phyloP scores from a whole-genome alignment of 2,797 vertebrate species.

The Leptatherina wallacei region DNA sequence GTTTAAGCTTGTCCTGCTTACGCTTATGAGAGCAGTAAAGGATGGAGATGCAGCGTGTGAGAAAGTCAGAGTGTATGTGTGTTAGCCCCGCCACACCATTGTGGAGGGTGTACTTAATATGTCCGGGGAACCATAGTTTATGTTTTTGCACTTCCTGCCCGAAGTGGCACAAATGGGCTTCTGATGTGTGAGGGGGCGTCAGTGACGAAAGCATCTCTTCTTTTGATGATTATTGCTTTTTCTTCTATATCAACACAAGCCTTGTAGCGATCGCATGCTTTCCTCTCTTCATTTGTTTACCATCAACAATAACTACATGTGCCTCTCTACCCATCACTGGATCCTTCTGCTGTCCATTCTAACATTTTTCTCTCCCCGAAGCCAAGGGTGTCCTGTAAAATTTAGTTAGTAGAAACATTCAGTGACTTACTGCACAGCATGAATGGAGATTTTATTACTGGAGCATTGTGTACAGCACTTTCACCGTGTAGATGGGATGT shows the following conservation, averaged over 20 bases:
- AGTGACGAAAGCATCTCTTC: conserved; percentile 56
- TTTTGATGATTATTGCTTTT: conserved; percentile 58
- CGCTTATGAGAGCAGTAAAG: conserved; percentile 10
- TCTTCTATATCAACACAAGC: conserved; percentile 35
- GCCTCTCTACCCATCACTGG: conserved; percentile 10
- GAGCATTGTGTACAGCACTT: conserved; percentile 22
- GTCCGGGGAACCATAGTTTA: conserved; percentile 49
- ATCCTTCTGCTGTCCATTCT: background rate
- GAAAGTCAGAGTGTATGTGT: conserved; percentile 18
- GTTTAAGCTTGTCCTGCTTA: conserved; percentile 5
- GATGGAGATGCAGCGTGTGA: background rate
- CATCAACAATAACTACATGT: conserved; percentile 28
- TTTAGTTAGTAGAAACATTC: conserved; percentile 30
- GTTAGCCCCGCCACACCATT: conserved; percentile 8
- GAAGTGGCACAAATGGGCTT: conserved; percentile 62
- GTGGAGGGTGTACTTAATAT: conserved; percentile 41
- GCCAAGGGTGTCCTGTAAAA: conserved; percentile 36
- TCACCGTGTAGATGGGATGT: background rate
- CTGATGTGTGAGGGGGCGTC: conserved; percentile 45
- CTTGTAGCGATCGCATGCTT: conserved; percentile 17
- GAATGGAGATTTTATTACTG: conserved; percentile 17
- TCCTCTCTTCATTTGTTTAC: conserved; percentile 17
- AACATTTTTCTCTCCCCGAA: conserved; percentile 18
- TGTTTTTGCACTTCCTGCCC: conserved; percentile 39
- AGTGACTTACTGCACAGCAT: conserved; percentile 17